phyloP scores from a whole-genome alignment of 2,888 invertebrate species.

The Lochmaea capreae region DNA sequence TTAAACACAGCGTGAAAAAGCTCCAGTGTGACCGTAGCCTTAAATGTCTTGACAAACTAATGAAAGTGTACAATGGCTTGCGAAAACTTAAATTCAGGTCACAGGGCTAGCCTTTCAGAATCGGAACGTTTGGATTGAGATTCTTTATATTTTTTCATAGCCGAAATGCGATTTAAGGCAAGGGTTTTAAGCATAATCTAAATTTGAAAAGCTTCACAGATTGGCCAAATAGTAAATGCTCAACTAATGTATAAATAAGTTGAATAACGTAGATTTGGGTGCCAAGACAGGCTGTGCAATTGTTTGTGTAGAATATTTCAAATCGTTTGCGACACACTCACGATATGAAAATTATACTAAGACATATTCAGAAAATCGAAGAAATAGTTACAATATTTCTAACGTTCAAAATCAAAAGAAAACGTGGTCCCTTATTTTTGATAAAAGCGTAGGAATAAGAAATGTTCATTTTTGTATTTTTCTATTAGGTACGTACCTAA shows the following conservation, averaged over 20 bases:
- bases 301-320: conserved; percentile 41
- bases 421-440: conserved; percentile 37
- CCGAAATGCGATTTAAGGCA: background rate
- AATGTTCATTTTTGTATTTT: conserved; percentile 6
- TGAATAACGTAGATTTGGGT: conserved; percentile 46
- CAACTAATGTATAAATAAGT: conserved; percentile 56
- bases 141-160: background rate
- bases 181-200: conserved; percentile 13
- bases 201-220: conserved; percentile 20
- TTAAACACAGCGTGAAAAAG: too few relatives aligned
- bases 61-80: too few relatives aligned
- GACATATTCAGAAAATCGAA: conserved; percentile 26
- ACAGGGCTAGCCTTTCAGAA: background rate
- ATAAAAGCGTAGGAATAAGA: conserved; percentile 14
- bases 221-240: conserved; percentile 59
- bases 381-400: conserved; percentile 49
- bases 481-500: background rate
- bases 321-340: conserved; percentile 51
- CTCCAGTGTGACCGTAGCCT: too few relatives aligned
- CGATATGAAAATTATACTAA: conserved; percentile 38
- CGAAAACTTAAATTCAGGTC: background rate
- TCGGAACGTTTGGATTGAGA: background rate
- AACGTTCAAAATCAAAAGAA: conserved; percentile 56
- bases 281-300: conserved; percentile 58
- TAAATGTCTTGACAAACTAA: too few relatives aligned